These are phyloP conservation scores for Nannospalax galili DNA, from an alignment of 2,113 vertebrate genomes.

Conservation along the genomic window DNA sequence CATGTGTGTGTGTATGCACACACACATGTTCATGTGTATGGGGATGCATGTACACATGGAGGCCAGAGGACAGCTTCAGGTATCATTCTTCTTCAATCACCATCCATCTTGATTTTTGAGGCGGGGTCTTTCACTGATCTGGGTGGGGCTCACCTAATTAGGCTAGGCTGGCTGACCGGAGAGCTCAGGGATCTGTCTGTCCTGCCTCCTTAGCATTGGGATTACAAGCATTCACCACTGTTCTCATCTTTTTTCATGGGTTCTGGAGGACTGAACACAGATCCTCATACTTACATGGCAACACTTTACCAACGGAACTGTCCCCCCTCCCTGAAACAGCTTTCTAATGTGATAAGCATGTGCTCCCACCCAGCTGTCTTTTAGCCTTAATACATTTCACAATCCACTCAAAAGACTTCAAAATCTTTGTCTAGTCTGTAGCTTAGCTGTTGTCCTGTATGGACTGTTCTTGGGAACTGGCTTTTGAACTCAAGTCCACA, in stretches of 20 bases:
- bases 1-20: background rate
- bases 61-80: background rate
- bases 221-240: background rate
- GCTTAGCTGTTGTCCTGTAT: background rate
- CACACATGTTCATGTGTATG: background rate
- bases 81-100: background rate
- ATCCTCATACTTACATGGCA: background rate
- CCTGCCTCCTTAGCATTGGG: background rate
- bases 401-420: background rate
- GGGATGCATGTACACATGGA: background rate
- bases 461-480: background rate
- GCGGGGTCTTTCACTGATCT: background rate
- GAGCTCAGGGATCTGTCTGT: background rate
- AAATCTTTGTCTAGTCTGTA: background rate
- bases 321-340: background rate
- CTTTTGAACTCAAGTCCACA: background rate
- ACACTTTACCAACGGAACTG: background rate
- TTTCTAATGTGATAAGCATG: background rate
- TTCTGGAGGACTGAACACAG: background rate
- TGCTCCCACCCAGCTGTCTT: background rate
- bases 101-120: background rate
- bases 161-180: background rate
- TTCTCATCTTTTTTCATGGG: background rate
- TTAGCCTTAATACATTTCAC: constrained; percentile 3
- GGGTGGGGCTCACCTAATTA: background rate